These are phyloP conservation scores for Poeciliopsis gracilis DNA, from an alignment of 2,797 vertebrate species.

Conservation along the genomic window DNA sequence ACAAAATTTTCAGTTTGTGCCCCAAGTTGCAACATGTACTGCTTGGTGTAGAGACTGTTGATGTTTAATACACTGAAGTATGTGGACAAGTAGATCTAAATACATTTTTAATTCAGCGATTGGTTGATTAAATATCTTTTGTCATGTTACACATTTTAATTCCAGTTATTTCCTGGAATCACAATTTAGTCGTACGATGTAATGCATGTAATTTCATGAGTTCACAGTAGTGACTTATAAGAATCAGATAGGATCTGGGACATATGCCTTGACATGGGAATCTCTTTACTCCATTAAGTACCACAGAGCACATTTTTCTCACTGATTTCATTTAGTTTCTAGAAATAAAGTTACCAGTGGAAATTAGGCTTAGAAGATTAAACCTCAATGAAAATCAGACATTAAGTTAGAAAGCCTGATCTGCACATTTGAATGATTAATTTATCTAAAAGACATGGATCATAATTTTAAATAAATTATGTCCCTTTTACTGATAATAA, in stretches of 20 bases:
- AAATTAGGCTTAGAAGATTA: background rate
- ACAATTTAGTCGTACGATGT: background rate
- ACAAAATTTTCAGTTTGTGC: background rate
- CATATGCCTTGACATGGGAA: background rate
- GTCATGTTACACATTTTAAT: background rate
- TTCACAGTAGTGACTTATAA: background rate
- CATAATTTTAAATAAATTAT: background rate
- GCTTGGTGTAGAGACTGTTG: background rate
- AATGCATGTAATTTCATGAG: background rate
- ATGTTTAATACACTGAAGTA: constrained; percentile 1
- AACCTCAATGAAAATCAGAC: background rate
- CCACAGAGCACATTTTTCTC: background rate
- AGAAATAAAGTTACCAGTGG: background rate
- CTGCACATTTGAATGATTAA: background rate
- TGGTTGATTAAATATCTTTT: background rate
- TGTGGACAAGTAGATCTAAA: background rate
- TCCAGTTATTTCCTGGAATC: background rate
- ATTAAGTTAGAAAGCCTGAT: background rate
- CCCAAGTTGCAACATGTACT: background rate
- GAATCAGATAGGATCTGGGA: background rate
- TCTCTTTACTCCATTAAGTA: background rate
- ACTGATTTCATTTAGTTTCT: background rate
- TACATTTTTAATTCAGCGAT: background rate
- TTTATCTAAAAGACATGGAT: background rate
- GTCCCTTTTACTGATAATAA: background rate